Evolutionary conservation across 2,888 invertebrate species (phyloP).

Genomic region (Autographa pulchrina): DNA sequence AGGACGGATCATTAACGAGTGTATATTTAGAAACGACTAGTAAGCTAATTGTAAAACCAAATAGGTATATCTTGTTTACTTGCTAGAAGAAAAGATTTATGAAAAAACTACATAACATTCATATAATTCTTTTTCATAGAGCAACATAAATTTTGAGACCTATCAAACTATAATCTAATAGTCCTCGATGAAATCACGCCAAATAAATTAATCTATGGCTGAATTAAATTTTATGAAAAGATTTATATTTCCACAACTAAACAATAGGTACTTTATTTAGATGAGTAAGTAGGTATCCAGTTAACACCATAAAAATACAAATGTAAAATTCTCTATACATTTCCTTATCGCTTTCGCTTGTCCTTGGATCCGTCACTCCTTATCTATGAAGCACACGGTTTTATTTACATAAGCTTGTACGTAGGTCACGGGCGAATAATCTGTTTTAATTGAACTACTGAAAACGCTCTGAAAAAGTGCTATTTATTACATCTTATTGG

Average conservation of each 20-base stretch:
- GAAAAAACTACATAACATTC: no score
- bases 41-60: not conserved
- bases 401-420: conserved; percentile 2
- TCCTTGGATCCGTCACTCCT: conserved; percentile 2
- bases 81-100: no score
- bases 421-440: conserved; percentile 4
- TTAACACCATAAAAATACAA: not conserved
- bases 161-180: no score
- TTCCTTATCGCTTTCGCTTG: not conserved
- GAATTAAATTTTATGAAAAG: no score
- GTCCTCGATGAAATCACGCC: no score
- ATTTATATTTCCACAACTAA: no score
- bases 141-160: no score
- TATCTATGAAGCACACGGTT: not conserved
- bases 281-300: not conserved
- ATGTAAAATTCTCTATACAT: not conserved
- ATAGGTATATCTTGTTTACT: no score
- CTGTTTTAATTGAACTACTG: not conserved
- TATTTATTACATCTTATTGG: no score
- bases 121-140: no score
- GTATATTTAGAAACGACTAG: not conserved
- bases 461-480: no score
- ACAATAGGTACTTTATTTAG: not conserved
- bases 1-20: conserved; percentile 5
- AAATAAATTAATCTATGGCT: no score